phyloP scores from a whole-genome alignment of 2,888 invertebrate species.

The Octodonta nipae region DNA sequence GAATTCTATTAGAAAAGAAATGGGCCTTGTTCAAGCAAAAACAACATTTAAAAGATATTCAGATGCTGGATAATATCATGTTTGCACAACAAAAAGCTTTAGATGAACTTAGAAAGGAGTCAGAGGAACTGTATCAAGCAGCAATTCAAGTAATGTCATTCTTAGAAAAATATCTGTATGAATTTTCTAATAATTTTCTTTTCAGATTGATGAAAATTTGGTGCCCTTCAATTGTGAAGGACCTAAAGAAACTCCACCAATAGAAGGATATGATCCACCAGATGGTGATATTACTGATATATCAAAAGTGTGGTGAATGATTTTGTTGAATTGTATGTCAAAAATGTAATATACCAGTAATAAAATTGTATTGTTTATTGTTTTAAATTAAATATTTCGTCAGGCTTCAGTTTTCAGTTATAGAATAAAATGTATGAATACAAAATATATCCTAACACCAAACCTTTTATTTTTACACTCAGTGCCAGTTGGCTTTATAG shows the following conservation, averaged over 20 bases:
- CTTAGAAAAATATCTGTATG: not conserved
- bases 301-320: constrained; percentile 62
- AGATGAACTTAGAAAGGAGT: constrained; percentile 63
- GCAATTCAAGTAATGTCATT: constrained; percentile 56
- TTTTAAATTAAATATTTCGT: no score
- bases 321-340: no score
- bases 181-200: constrained; percentile 14
- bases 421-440: no score
- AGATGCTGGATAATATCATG: constrained; percentile 54
- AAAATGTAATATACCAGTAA: no score
- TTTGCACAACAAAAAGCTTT: constrained; percentile 65
- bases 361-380: no score
- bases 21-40: constrained; percentile 60
- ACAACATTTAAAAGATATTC: constrained; percentile 50
- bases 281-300: constrained; percentile 84
- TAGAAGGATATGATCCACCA: constrained; percentile 63
- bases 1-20: constrained; percentile 51
- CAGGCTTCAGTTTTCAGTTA: no score
- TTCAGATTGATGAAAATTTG: constrained; percentile 56
- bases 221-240: constrained; percentile 59
- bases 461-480: no score
- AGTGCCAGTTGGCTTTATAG: no score
- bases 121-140: constrained; percentile 74
- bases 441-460: no score
- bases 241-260: constrained; percentile 71